phyloP scores from a whole-genome alignment of 1,140 invertebrate genomes.

The Mamestra configurata region DNA sequence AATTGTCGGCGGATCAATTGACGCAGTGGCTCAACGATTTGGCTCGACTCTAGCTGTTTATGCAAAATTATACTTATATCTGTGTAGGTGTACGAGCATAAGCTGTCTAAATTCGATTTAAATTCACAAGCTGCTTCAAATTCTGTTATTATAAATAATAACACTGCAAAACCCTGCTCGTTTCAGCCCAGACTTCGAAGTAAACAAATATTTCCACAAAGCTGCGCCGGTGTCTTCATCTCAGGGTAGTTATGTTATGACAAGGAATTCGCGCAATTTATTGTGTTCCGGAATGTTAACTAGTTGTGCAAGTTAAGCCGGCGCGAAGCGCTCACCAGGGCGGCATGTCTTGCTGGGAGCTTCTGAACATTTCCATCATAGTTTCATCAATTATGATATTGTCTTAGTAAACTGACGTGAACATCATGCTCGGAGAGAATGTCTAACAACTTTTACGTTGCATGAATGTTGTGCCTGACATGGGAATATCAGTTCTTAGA shows the following conservation, averaged over 20 bases:
- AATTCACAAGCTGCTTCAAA: no score
- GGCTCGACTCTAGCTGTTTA: background rate
- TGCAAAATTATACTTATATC: no score
- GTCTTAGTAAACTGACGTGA: background rate
- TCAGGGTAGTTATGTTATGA: background rate
- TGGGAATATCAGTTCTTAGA: background rate
- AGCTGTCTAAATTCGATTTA: no score
- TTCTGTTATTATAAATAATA: no score
- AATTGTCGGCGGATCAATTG: constrained; percentile 1
- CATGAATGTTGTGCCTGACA: background rate
- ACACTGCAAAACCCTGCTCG: no score
- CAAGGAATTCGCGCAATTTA: constrained; percentile 30
- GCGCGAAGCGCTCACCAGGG: background rate
- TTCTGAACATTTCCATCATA: constrained; percentile 21
- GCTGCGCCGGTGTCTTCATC: background rate
- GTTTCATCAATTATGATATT: constrained; percentile 23
- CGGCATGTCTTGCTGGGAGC: background rate
- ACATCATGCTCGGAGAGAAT: background rate
- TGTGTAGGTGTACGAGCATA: no score
- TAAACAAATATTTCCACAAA: background rate
- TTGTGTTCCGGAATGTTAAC: constrained; percentile 33
- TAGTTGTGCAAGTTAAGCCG: constrained; percentile 30
- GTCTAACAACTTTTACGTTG: background rate
- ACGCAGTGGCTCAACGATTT: background rate
- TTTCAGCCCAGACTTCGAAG: background rate